A percentile compares a stretch with the other conserved stretches of the same genome.
These are phyloP conservation scores for Pseudachorutes palmiensis DNA, from an alignment of 1,140 invertebrate species.

Conservation along the genomic window DNA sequence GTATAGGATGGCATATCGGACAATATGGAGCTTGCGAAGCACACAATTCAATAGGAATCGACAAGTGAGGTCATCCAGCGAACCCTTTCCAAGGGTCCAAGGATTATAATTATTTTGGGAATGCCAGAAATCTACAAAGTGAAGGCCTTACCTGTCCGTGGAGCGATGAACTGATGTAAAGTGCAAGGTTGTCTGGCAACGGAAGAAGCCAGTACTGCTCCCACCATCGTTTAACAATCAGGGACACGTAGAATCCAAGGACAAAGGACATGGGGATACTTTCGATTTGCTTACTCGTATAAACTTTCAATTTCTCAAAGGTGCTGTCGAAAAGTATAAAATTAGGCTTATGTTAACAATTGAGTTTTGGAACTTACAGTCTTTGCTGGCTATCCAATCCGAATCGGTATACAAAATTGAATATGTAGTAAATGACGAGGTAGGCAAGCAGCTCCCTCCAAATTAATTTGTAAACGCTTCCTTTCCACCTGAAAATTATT, in stretches of 20 bases:
- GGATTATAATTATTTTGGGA: too few species aligned
- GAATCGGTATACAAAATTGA: constrained; percentile 82
- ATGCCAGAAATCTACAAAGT: not conserved
- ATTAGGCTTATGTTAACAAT: too few species aligned
- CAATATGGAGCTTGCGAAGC: too few species aligned
- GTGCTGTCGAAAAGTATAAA: constrained; percentile 49
- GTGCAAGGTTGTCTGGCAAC: constrained; percentile 80
- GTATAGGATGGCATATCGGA: too few species aligned
- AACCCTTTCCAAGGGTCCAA: too few species aligned
- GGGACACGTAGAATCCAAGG: constrained; percentile 83
- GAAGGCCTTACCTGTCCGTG: constrained; percentile 67
- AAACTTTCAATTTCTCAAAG: constrained; percentile 68
- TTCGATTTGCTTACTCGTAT: constrained; percentile 71
- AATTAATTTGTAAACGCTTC: constrained; percentile 94
- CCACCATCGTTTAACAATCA: constrained; percentile 87
- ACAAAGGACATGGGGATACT: constrained; percentile 88
- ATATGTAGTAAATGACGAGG: constrained; percentile 70
- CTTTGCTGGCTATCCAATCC: constrained; percentile 70
- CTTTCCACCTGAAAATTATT: constrained; percentile 74
- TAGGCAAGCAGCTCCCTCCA: constrained; percentile 89
- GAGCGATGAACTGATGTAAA: constrained; percentile 81
- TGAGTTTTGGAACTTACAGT: constrained; percentile 51
- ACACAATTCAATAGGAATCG: too few species aligned
- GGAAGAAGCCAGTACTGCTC: constrained; percentile 80
- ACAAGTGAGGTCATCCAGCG: too few species aligned